phyloP scores from a whole-genome alignment of 1,140 invertebrate species.

The Harpegnathos saltator region DNA sequence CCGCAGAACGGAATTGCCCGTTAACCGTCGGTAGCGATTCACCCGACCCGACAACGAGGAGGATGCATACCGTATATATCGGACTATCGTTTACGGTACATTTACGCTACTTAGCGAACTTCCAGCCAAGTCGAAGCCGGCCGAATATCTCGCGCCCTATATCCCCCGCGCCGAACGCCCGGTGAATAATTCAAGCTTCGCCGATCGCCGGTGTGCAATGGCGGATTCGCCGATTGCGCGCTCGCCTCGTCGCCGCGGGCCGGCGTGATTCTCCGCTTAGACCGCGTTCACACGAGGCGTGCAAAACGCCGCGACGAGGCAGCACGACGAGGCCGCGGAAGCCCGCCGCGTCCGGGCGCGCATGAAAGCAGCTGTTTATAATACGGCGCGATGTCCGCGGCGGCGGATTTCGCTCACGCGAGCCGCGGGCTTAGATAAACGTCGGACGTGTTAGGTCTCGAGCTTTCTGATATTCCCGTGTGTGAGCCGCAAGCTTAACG shows the following conservation, averaged over 20 bases:
- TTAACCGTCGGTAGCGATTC: conserved; percentile 28
- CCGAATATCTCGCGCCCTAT: conserved; percentile 10
- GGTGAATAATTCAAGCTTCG: conserved; percentile 44
- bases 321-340: no score
- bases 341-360: no score
- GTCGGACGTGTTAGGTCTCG: no score
- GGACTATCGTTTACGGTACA: conserved; percentile 56
- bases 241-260: background rate
- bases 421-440: no score
- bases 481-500: background rate
- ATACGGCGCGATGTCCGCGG: no score
- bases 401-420: no score
- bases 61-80: conserved; percentile 33
- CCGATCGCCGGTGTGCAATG: background rate
- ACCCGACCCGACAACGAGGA: conserved; percentile 9
- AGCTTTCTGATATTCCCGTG: background rate
- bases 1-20: conserved; percentile 1
- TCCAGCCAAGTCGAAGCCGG: conserved; percentile 9
- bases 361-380: no score
- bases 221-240: background rate
- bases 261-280: no score
- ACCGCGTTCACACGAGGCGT: no score
- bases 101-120: conserved; percentile 53
- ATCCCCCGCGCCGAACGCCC: background rate
- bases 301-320: no score